These are phyloP conservation scores for Eciton burchellii DNA, from an alignment of 1,140 invertebrate species.

Conservation along the genomic window DNA sequence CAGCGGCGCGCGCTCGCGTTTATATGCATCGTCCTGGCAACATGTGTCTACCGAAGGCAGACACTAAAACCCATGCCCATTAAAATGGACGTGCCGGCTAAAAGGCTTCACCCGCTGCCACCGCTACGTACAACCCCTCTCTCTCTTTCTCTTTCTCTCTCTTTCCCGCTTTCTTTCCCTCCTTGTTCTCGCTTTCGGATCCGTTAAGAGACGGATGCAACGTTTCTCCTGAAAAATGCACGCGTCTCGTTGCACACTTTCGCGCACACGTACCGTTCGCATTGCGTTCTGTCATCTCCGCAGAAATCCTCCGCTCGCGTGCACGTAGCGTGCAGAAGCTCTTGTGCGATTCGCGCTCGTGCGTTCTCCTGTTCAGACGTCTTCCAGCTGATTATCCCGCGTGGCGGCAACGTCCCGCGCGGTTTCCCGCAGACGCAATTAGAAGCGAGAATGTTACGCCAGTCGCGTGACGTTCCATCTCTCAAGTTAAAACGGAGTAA, in stretches of 20 bases:
- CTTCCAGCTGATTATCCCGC: neutral
- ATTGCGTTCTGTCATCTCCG: slow-evolving; percentile 47
- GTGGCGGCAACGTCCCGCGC: neutral
- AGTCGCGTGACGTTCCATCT: neutral
- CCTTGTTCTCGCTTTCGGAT: too few relatives aligned
- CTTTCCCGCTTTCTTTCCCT: slow-evolving; percentile 2
- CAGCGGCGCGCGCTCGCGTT: slow-evolving; percentile 47
- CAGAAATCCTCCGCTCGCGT: slow-evolving; percentile 25
- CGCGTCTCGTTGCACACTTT: slow-evolving; percentile 42
- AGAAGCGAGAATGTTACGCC: neutral
- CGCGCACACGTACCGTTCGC: slow-evolving; percentile 54
- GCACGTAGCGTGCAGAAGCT: neutral
- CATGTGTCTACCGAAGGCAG: slow-evolving; percentile 61
- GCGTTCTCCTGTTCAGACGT: slow-evolving; percentile 43
- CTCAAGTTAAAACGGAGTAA: neutral
- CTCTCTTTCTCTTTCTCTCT: neutral
- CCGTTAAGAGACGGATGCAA: slow-evolving; percentile 51
- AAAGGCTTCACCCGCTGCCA: slow-evolving; percentile 62
- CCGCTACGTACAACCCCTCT: slow-evolving; percentile 34
- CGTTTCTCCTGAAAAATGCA: slow-evolving; percentile 67
- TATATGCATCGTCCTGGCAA: slow-evolving; percentile 61
- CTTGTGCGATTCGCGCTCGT: slow-evolving; percentile 21
- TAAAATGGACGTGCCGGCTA: slow-evolving; percentile 67
- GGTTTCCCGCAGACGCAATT: slow-evolving; percentile 13
- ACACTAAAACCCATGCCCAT: slow-evolving; percentile 55